Base-by-base conservation (phyloP, 1,140 invertebrate genomes). In the Caerostris extrusa region DNA sequence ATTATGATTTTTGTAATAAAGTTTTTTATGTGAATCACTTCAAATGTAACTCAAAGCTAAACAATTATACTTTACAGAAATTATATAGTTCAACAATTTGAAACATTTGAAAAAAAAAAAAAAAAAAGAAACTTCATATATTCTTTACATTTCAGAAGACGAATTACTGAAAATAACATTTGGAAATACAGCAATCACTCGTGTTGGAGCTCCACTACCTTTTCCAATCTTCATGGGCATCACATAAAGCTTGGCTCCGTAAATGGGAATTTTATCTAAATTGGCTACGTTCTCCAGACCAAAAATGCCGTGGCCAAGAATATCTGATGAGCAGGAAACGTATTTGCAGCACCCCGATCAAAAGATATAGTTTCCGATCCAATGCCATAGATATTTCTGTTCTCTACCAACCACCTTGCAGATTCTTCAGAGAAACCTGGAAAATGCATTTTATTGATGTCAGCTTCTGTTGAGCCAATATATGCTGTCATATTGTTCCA, bases 281-380 rank as follows among this genome's bases (percentile, higher is more conserved):
- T 95, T 94, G 12, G 94, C 94, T 19, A 95, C 92, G 85, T 94
- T 95, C 81, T 95, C 95, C 6, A 95, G 55, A 55, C 19, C 86
- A 89, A 94, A 95, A 61, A 95, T 90, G 53, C 93, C 91, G n/a
- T 67, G 58, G 10, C 53, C 57, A n/a, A 71, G n/a, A 95, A 53
- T 14, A 92, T 87, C 4, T 60, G 17, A 56, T 95, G 94, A 17
- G 87, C 64, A 10, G 6, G 8, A 60, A 87, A 81, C 8, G 58
- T n/a, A 56, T 89, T 14, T 4, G 50, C 58, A 56, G 89, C 12
- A 91, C 19, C 77, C 6, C 12, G 55, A 50, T 61, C 57, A 19
- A 64, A 67, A 71, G 97, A 97, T 0, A 97, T 96, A 0, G 97
- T 96, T 95, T 98, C 97, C 0, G 97, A 96, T 0, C 97, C 97